Base-by-base conservation (phyloP, 2,113 vertebrate species). In the Indicator maculatus region DNA sequence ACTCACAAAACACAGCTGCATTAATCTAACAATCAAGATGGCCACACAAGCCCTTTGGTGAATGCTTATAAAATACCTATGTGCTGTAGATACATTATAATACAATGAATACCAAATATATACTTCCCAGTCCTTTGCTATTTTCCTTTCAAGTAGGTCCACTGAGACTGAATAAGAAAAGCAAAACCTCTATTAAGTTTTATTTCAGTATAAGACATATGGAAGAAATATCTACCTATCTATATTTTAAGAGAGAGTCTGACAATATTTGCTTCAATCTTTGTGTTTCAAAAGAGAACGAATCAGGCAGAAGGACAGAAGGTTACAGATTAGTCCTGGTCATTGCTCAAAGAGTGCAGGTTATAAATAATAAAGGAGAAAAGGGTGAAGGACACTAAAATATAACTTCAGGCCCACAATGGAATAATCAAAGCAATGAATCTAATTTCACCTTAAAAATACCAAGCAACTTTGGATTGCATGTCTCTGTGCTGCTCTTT, bases 351-450 rank as follows among this genome's bases (percentile, higher is more conserved):
- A 99, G 98, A 99, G 98, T 98, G 94, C 76, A 86, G 96, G 98
- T 98, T 99, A 99, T 99, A 99, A 99, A 99, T 99, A 99, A 99
- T 99, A 99, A 98, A 99, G 97, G 98, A 98, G 98, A 98, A 98
- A 98, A 99, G 98, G 98, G 98, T 98, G 98, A 98, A 97, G 97
- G 98, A 98, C 98, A 98, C 98, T 98, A 98, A 98, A 98, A 98
- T 98, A 98, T 98, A 98, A 98, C 98, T 98, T 96, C 97, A 96
- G 98, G 88, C 84, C 98, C 98, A 98, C 98, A 98, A 97, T 97
- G 98, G 97, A 98, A 98, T 98, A 99, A 98, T 99, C 98, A 99
- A 98, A 98, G 98, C 97, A 97, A 97, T 98, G 98, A 99, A 98
- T 99, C 98, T 99, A 98, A 99, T 99, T 99, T 99, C 98, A 97